Percentiles rank a stretch among this genome's conserved stretches.
Evolutionary conservation across 2,797 vertebrate genomes (phyloP).

Genomic region (Etheostoma perlongum): DNA sequence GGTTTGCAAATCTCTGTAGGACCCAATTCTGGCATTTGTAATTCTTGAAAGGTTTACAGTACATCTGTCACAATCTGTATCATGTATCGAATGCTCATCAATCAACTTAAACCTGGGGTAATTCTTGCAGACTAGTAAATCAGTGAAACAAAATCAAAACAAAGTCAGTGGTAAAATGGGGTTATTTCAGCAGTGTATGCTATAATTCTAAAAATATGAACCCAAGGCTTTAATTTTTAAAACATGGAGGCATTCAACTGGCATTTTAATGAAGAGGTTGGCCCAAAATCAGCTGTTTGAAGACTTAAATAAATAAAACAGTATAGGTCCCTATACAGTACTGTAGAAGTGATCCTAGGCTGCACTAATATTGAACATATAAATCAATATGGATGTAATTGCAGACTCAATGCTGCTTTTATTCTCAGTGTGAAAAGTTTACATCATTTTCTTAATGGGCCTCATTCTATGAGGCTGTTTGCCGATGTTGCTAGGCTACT

Average conservation of each 20-base stretch:
- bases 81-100: slow-evolving; percentile 35
- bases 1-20: slow-evolving; percentile 34
- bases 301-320: slow-evolving; percentile 19
- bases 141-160: slow-evolving; percentile 21
- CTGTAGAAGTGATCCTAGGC: neutral
- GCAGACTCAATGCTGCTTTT: slow-evolving; percentile 4
- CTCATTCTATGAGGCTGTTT: neutral
- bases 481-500: neutral
- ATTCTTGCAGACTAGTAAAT: slow-evolving; percentile 24
- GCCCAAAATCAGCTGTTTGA: slow-evolving; percentile 36
- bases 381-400: slow-evolving; percentile 11
- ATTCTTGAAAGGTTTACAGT: slow-evolving; percentile 22
- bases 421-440: neutral
- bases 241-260: slow-evolving; percentile 13
- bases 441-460: slow-evolving; percentile 8
- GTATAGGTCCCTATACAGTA: neutral
- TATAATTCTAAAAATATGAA: slow-evolving; percentile 35
- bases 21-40: neutral
- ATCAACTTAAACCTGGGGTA: slow-evolving; percentile 23
- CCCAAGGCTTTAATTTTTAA: slow-evolving; percentile 34
- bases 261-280: slow-evolving; percentile 29
- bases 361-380: slow-evolving; percentile 1
- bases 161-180: slow-evolving; percentile 18
- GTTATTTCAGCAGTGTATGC: slow-evolving; percentile 31
- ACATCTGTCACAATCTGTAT: slow-evolving; percentile 17